These are phyloP conservation scores for Drosophila watanabei DNA, from an alignment of 1,140 invertebrate genomes.

Conservation along the genomic window DNA sequence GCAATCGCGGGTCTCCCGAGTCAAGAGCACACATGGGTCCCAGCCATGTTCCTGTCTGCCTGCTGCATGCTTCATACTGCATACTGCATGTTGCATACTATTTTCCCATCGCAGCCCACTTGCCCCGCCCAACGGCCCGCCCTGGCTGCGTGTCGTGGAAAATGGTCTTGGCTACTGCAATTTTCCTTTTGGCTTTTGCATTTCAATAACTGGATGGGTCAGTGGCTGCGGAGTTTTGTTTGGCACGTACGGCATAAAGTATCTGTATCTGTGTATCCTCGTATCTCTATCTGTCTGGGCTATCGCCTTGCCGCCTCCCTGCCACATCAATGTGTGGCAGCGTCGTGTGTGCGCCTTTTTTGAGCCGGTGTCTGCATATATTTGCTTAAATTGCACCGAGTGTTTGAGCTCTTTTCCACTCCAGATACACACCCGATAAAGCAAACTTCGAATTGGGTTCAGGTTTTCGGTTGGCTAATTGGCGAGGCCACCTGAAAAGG, in stretches of 20 bases:
- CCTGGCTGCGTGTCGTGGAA: constrained; percentile 45
- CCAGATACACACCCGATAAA: constrained; percentile 42
- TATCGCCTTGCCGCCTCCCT: constrained; percentile 50
- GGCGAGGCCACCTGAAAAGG: constrained; percentile 26
- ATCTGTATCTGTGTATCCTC: constrained; percentile 24
- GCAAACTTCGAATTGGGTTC: constrained; percentile 40
- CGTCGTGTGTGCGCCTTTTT: constrained; percentile 39
- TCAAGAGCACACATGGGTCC: constrained; percentile 54
- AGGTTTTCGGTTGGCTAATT: constrained; percentile 33
- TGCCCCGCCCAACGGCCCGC: not conserved
- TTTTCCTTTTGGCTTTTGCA: constrained; percentile 58
- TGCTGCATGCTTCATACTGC: not conserved
- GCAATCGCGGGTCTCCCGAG: constrained; percentile 35
- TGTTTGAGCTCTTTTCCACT: constrained; percentile 39
- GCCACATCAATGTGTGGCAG: constrained; percentile 4
- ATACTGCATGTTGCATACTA: constrained; percentile 5
- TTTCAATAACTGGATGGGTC: constrained; percentile 72
- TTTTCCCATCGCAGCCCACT: constrained; percentile 1
- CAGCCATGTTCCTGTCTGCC: constrained; percentile 37
- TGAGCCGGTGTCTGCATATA: constrained; percentile 67
- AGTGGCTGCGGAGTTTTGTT: constrained; percentile 51
- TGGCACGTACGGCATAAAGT: constrained; percentile 70
- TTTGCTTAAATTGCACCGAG: constrained; percentile 75
- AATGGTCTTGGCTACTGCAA: constrained; percentile 70
- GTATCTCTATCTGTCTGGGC: constrained; percentile 43